A percentile compares a stretch with the other conserved stretches of the same genome.
Evolutionary conservation across 1,140 invertebrate species (phyloP).

Genomic region (Zaprionus africanus): DNA sequence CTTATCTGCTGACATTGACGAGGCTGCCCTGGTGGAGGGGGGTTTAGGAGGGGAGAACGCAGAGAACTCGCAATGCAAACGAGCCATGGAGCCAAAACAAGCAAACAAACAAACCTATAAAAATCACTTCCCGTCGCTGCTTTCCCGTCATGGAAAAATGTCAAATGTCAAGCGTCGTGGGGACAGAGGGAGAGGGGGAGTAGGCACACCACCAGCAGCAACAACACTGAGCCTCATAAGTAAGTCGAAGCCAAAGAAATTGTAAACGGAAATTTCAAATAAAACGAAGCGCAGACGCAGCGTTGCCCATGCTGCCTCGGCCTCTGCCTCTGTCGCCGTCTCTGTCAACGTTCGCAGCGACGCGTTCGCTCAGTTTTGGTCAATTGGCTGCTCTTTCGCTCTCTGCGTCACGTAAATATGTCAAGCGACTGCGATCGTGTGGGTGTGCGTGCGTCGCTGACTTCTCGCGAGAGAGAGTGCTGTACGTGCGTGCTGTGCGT

Average conservation of each 20-base stretch:
- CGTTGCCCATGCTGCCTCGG: not conserved
- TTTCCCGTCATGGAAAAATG: constrained; percentile 45
- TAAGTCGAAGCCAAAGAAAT: constrained; percentile 51
- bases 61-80: constrained; percentile 30
- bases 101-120: constrained; percentile 63
- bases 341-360: constrained; percentile 7
- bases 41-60: not conserved
- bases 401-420: constrained; percentile 69
- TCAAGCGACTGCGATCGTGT: constrained; percentile 58
- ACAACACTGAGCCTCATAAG: constrained; percentile 10
- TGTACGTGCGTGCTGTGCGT: constrained; percentile 1
- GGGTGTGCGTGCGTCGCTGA: constrained; percentile 46
- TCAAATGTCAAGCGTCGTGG: constrained; percentile 59
- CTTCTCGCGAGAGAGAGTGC: constrained; percentile 5
- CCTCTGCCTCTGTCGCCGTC: constrained; percentile 20
- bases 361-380: constrained; percentile 34
- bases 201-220: not conserved
- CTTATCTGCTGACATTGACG: constrained; percentile 67
- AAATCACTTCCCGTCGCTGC: constrained; percentile 68
- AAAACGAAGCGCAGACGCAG: constrained; percentile 61
- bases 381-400: constrained; percentile 41
- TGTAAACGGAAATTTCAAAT: constrained; percentile 74
- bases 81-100: constrained; percentile 43
- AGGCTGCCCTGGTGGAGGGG: constrained; percentile 13
- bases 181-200: not conserved